Conservation (phyloP, 2,888 invertebrate species). For the Suillia variegata region DNA sequence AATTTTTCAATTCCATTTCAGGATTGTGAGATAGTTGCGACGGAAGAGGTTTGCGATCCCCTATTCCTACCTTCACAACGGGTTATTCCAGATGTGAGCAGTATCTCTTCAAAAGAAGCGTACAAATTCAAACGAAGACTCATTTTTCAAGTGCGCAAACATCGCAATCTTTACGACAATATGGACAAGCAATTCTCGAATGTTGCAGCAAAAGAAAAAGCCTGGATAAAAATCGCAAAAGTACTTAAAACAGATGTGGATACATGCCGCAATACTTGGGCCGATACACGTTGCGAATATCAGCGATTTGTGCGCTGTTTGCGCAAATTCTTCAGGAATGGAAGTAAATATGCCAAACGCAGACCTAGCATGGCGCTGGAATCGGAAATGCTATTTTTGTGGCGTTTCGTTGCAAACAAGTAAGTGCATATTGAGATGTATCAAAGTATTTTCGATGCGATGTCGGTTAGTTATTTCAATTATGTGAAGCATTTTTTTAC, state of each 20-base stretch:
- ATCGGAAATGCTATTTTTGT: conserved; percentile 49
- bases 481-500: background rate
- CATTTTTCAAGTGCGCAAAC: conserved; percentile 38
- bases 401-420: conserved; percentile 38
- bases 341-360: conserved; percentile 10
- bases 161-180: conserved; percentile 41
- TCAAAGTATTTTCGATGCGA: background rate
- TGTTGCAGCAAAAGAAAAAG: conserved; percentile 30
- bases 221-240: conserved; percentile 45
- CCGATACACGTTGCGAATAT: conserved; percentile 44
- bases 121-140: conserved; percentile 32
- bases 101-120: background rate
- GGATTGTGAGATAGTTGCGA: too few relatives aligned
- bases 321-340: conserved; percentile 30
- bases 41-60: too few relatives aligned
- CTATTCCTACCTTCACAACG: too few relatives aligned
- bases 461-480: background rate
- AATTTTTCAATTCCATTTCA: too few relatives aligned
- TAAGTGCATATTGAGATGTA: conserved; percentile 10
- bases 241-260: conserved; percentile 28
- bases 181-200: conserved; percentile 38
- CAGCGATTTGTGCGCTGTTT: conserved; percentile 43
- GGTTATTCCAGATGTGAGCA: too few relatives aligned
- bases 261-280: conserved; percentile 44
- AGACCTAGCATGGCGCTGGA: conserved; percentile 46